A percentile compares a stretch with the other conserved stretches of the same genome.
Conservation (phyloP, 2,888 invertebrate species). For the Hirtodrosophila histrioides region DNA sequence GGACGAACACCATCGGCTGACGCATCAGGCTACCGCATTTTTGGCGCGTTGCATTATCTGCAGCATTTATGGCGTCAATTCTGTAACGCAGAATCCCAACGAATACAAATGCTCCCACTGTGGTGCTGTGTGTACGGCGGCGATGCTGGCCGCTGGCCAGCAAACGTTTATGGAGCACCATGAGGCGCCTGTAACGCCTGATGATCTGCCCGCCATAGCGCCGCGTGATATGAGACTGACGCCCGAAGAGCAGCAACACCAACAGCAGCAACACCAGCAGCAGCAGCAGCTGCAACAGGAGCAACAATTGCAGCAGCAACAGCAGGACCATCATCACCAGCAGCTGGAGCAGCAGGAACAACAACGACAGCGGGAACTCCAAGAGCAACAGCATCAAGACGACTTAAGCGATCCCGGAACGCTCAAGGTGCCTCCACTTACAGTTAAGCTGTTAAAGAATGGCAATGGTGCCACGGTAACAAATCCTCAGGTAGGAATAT, state of each 20-base stretch:
- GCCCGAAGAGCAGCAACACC: constrained; percentile 74
- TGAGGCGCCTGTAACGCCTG: constrained; percentile 76
- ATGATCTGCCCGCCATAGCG: constrained; percentile 77
- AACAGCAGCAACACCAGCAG: constrained; percentile 69
- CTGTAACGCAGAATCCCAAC: constrained; percentile 79
- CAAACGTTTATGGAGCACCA: constrained; percentile 81
- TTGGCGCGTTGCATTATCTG: constrained; percentile 82
- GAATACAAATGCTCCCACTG: constrained; percentile 83
- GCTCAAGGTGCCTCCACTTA: constrained; percentile 82
- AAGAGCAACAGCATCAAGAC: constrained; percentile 66
- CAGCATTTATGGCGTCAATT: constrained; percentile 82
- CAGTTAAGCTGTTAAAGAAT: constrained; percentile 82
- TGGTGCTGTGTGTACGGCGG: constrained; percentile 79
- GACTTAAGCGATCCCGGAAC: constrained; percentile 61
- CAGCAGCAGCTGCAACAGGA: constrained; percentile 61
- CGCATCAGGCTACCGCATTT: constrained; percentile 81
- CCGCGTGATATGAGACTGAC: constrained; percentile 82
- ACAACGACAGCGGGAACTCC: constrained; percentile 59
- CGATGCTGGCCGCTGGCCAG: constrained; percentile 71
- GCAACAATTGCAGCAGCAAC: constrained; percentile 54
- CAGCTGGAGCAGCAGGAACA: constrained; percentile 61
- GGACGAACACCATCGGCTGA: constrained; percentile 82
- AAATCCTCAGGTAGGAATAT: constrained; percentile 75
- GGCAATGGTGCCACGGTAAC: constrained; percentile 75
- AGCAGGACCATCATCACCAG: constrained; percentile 65